Percentiles rank a stretch among this genome's conserved stretches.
Evolutionary conservation across 2,113 vertebrate species (phyloP).

Genomic region (Scatophagus argus): DNA sequence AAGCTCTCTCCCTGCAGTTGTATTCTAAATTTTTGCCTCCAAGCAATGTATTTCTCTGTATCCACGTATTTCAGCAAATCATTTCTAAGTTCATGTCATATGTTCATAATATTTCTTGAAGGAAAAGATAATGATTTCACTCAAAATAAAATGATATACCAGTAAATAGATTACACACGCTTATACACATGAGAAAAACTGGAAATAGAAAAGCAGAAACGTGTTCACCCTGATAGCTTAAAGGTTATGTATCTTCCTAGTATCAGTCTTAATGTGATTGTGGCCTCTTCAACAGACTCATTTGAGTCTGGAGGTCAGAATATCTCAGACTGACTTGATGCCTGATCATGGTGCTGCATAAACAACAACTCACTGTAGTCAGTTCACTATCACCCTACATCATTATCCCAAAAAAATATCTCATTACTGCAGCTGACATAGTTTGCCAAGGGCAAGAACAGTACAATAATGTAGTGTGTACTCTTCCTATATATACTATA

Average conservation of each 20-base stretch:
- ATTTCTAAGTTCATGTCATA: too few relatives aligned
- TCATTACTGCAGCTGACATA: slow-evolving; percentile 2
- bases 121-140: neutral
- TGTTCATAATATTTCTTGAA: neutral
- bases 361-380: slow-evolving; percentile 5
- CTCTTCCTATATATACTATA: slow-evolving; percentile 11
- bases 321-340: neutral
- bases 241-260: neutral
- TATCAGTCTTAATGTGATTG: neutral
- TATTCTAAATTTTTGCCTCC: too few relatives aligned
- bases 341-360: slow-evolving; percentile 12
- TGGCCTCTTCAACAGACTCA: slow-evolving; percentile 10
- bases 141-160: neutral
- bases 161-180: neutral
- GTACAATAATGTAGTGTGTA: neutral
- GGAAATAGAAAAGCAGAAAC: neutral
- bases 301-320: slow-evolving; percentile 7
- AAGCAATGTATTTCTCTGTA: too few relatives aligned
- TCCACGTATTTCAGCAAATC: too few relatives aligned
- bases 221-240: neutral
- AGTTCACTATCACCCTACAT: neutral
- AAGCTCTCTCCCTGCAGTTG: too few relatives aligned
- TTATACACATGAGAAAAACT: neutral
- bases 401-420: slow-evolving; percentile 24
- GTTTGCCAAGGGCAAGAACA: slow-evolving; percentile 22